Evolutionary conservation across 2,797 vertebrate genomes (phyloP).

Genomic region (Cirrhinus mrigala): DNA sequence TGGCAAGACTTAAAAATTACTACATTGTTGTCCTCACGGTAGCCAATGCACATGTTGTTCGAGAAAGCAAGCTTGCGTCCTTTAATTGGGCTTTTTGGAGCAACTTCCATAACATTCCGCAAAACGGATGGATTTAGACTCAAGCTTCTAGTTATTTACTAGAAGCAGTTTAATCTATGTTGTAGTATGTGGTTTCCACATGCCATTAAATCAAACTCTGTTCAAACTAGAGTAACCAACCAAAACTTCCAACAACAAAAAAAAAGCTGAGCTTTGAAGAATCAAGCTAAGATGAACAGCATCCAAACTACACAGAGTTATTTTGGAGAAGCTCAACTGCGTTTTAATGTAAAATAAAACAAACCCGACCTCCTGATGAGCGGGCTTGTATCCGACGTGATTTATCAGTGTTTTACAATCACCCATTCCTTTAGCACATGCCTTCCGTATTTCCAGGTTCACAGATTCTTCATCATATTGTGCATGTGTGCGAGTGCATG

Average conservation of each 20-base stretch:
- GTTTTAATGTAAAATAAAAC: constrained; percentile 13
- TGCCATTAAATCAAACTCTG: constrained; percentile 3
- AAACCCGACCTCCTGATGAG: constrained; percentile 3
- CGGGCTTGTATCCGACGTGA: background rate
- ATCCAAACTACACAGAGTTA: constrained; percentile 7
- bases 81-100: constrained; percentile 43
- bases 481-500: background rate
- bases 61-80: constrained; percentile 22
- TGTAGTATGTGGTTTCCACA: constrained; percentile 15
- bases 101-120: constrained; percentile 28
- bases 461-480: constrained; percentile 20
- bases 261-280: constrained; percentile 21
- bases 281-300: background rate
- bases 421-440: background rate
- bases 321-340: background rate
- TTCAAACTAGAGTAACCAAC: constrained; percentile 7
- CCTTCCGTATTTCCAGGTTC: constrained; percentile 32
- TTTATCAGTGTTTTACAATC: constrained; percentile 29
- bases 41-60: constrained; percentile 25
- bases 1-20: constrained; percentile 7
- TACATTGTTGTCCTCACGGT: constrained; percentile 29
- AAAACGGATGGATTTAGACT: constrained; percentile 24
- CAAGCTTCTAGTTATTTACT: background rate
- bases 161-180: constrained; percentile 19
- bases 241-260: background rate